Base-by-base conservation (phyloP, 2,797 vertebrate genomes). In the Gymnothorax javanicus region DNA sequence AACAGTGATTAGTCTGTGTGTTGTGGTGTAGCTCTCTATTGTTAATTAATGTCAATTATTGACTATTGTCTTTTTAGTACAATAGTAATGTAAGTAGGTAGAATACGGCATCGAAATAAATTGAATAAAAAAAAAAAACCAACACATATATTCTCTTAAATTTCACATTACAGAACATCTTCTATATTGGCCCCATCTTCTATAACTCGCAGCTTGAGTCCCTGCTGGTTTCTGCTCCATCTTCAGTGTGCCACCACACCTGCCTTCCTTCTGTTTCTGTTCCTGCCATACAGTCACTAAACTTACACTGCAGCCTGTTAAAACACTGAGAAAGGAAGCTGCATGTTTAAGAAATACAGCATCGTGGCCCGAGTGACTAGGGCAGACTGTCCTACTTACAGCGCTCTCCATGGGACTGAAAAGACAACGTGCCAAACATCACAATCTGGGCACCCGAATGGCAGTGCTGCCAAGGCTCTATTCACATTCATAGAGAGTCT, bases 281-380 rank as follows among this genome's bases (percentile, higher is more conserved):
- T 43, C 1, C 33, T 43, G 3, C 62, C 20, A 6, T 6, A n/a
- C 5, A 67, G 62, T n/a, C 62, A 7, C 20, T n/a, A n/a, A 67
- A 20, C 75, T 5, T 12, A 54, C 4, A 54, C 13, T 79, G 43
- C 50, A 54, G 15, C 50, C 50, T 56, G 82, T 25, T 71, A 79
- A 87, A 82, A 82, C 33, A 1, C 33, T 43, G 33, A 86, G 87
- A 83, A 64, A 15, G 56, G 2, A 57, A 84, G 86, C 84, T 77
- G 52, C 84, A 64, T 25, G 43, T 43, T 25, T 25, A 8, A 54
- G 75, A 43, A 33, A 33, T 9, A 20, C 15, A n/a, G 7, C 50
- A 13, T 2, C 23, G 75, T 54, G 85, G 73, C 87, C 82, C 85
- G 82, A 87, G 86, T 54, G 33, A 82, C 77, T 81, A 75, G 64